Conservation (phyloP, 2,888 invertebrate species). For the Apocheima hispidaria region DNA sequence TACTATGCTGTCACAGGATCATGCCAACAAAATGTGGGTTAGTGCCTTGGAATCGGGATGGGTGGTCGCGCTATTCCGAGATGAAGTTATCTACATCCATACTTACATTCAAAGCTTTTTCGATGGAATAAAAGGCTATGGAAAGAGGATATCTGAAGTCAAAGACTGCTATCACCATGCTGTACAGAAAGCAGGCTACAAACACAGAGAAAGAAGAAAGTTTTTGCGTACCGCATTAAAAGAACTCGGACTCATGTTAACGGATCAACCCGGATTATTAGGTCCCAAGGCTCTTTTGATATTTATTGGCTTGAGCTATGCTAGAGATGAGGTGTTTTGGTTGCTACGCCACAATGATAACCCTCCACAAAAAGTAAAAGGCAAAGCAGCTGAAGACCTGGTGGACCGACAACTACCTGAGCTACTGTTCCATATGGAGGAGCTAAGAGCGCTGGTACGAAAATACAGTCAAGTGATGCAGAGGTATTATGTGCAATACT, state of each 20-base stretch:
- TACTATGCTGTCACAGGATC: conserved; percentile 93
- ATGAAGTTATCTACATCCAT: conserved; percentile 98
- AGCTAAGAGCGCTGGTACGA: conserved; percentile 96
- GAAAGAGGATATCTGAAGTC: conserved; percentile 96
- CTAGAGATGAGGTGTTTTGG: conserved; percentile 99
- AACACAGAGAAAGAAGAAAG: conserved; percentile 98
- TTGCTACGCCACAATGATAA: conserved; percentile 98
- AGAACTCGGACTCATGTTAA: conserved; percentile 97
- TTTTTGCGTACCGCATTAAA: conserved; percentile 98
- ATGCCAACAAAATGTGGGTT: conserved; percentile 95
- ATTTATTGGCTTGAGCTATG: conserved; percentile 97
- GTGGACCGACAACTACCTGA: conserved; percentile 98
- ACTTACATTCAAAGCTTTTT: conserved; percentile 96
- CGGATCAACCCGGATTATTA: conserved; percentile 98
- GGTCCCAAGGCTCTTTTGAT: conserved; percentile 99
- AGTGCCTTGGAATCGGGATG: conserved; percentile 97
- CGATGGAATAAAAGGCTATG: conserved; percentile 97
- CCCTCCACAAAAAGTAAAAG: conserved; percentile 95
- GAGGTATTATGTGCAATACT: conserved; percentile 98
- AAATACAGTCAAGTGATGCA: conserved; percentile 99
- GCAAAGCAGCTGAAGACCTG: conserved; percentile 95
- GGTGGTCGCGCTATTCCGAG: conserved; percentile 97
- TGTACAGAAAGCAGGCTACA: conserved; percentile 94
- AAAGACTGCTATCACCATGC: conserved; percentile 97
- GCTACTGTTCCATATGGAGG: conserved; percentile 98